Base-by-base conservation (phyloP, 2,797 vertebrate genomes). In the Coregonus suidteri region DNA sequence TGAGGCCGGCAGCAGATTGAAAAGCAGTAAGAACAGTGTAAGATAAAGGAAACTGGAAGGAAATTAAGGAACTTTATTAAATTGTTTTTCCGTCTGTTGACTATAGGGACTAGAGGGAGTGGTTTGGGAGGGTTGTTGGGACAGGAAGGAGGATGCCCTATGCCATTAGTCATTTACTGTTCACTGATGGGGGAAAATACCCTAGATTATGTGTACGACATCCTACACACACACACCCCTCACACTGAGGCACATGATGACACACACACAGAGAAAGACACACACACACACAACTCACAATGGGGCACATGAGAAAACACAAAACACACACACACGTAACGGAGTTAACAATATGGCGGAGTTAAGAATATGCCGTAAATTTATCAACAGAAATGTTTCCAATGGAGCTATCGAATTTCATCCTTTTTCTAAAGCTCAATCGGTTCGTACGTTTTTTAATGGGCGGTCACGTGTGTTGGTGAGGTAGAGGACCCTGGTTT, bases 1-100 rank as follows among this genome's bases (percentile, higher is more conserved):
- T 59, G 54, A 4, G 14, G 16, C 54, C 4, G 18, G n/a, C 59
- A 13, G 52, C 34, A 66, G 74, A 77, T 20, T 79, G 31, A 75
- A 34, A 67, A 41, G 65, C 35, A 66, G 3, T 13, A 1, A 65
- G 15, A 54, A 16, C 4, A 41, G 18, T 15, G 18, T 1, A 16
- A 15, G 67, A 34, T 31, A n/a, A 25, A 25, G 7, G 52, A 25
- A 31, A 25, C 52, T 74, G 6, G 51, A 56, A 41, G 52, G 52
- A 14, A 6, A 16, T 31, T 2, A 6, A 11, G 2, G 5, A 73
- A 59, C 34, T 35, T 37, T 1, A 35, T 4, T 14, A 0, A 69
- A 69, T 6, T 0, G 35, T 35, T 35, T 64, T 20, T 20, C n/a
- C 9, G 2, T 64, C 62, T 25, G n/a, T 64, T 64, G 15, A 52